These are phyloP conservation scores for Antedon mediterranea DNA, from an alignment of 53 echinoderm and acorn worm genomes.

Conservation along the genomic window DNA sequence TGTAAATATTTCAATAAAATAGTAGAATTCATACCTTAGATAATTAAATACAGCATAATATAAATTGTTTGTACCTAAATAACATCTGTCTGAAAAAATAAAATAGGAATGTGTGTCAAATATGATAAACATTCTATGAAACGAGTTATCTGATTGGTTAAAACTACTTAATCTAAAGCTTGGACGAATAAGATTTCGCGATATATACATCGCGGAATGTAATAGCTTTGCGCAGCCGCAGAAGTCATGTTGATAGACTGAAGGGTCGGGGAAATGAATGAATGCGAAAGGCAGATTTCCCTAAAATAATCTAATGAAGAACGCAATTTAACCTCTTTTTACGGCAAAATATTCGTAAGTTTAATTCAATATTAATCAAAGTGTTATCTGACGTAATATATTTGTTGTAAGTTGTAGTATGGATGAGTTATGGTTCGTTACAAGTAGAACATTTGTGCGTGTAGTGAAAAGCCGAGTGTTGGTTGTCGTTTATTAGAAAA, in stretches of 20 bases:
- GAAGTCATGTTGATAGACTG: not conserved
- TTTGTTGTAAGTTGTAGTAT: not conserved
- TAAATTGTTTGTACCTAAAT: too few species aligned
- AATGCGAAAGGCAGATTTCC: not conserved
- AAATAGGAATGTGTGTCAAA: constrained; percentile 16
- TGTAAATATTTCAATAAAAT: too few species aligned
- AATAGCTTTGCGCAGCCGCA: not conserved
- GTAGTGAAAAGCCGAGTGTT: too few species aligned
- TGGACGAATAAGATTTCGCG: constrained; percentile 31
- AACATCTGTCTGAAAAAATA: not conserved
- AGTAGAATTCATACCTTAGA: too few species aligned
- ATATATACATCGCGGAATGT: constrained; percentile 4
- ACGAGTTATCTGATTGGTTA: constrained; percentile 39
- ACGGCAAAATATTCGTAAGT: not conserved
- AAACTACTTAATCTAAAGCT: constrained; percentile 9
- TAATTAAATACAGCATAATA: too few species aligned
- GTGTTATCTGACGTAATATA: not conserved
- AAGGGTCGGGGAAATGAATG: not conserved
- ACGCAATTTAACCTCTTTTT: not conserved
- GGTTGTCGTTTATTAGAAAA: too few species aligned
- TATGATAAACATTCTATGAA: not conserved
- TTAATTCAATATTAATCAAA: not conserved
- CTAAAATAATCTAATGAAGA: not conserved
- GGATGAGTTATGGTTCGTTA: not conserved
- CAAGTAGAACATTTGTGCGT: too few species aligned